These are phyloP conservation scores for Xanthorhoe spadicearia DNA, from an alignment of 2,888 invertebrate genomes.

Conservation along the genomic window DNA sequence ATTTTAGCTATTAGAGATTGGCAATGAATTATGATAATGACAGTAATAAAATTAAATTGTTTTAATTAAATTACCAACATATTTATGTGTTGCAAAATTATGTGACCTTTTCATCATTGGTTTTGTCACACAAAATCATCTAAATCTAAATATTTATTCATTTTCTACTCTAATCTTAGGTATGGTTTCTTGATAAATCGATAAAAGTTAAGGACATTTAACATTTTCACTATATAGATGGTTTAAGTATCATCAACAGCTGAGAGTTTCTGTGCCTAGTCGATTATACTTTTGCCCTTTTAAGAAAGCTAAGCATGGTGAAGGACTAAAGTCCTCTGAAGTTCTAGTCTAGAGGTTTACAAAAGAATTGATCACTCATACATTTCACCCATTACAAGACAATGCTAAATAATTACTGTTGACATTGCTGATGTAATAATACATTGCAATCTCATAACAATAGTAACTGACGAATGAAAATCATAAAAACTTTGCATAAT, in stretches of 20 bases:
- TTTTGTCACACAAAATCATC: neutral
- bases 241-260: no score
- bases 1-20: slow-evolving; percentile 8
- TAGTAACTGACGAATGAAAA: slow-evolving; percentile 20
- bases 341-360: neutral
- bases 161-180: no score
- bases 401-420: neutral
- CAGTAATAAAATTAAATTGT: neutral
- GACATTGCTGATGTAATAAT: slow-evolving; percentile 10
- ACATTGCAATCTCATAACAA: slow-evolving; percentile 26
- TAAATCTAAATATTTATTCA: neutral
- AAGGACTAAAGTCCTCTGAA: no score
- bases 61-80: neutral
- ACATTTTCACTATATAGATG: no score
- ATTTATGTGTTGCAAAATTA: slow-evolving; percentile 17
- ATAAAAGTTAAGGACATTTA: no score
- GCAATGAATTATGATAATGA: slow-evolving; percentile 14
- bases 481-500: slow-evolving; percentile 35
- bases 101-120: slow-evolving; percentile 14
- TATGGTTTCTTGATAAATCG: no score
- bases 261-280: neutral
- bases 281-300: no score
- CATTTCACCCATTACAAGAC: neutral
- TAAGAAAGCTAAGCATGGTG: no score
- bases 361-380: neutral